Conservation (phyloP, 64 coral and sea anemone species). For the Porites lutea region DNA sequence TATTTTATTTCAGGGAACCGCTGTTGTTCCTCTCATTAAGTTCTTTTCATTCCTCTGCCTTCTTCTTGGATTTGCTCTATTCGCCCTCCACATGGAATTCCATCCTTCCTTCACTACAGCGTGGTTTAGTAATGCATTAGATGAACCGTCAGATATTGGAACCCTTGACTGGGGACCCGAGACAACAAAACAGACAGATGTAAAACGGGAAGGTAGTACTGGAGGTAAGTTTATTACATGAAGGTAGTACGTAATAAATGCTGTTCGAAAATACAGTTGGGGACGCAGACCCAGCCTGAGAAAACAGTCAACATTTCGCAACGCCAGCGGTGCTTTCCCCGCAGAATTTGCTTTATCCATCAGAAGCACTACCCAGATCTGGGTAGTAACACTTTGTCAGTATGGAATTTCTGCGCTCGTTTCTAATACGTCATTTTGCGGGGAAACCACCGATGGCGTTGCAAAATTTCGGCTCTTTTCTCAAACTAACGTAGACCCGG, state of each 20-base stretch:
- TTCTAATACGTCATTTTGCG: no score
- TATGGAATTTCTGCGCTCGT: no score
- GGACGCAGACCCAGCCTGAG: no score
- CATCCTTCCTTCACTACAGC: slow-evolving; percentile 19
- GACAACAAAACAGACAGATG: neutral
- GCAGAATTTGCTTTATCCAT: no score
- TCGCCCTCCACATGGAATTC: slow-evolving; percentile 16
- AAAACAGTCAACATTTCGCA: no score
- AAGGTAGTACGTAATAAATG: neutral
- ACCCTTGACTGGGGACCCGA: neutral
- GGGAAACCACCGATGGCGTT: no score
- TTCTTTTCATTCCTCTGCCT: slow-evolving; percentile 18
- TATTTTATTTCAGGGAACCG: slow-evolving; percentile 18
- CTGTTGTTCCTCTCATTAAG: slow-evolving; percentile 40
- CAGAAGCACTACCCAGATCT: no score
- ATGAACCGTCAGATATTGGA: neutral
- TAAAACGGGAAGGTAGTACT: neutral
- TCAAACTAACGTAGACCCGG: no score
- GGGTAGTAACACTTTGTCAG: no score
- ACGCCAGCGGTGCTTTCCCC: no score
- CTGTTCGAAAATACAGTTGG: no score
- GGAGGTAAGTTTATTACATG: neutral
- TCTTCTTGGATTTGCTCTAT: slow-evolving; percentile 24
- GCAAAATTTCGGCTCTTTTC: no score
- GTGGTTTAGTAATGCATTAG: slow-evolving; percentile 13